Evolutionary conservation across 2,888 invertebrate species (phyloP).

Genomic region (Hirudinaria manillensis): DNA sequence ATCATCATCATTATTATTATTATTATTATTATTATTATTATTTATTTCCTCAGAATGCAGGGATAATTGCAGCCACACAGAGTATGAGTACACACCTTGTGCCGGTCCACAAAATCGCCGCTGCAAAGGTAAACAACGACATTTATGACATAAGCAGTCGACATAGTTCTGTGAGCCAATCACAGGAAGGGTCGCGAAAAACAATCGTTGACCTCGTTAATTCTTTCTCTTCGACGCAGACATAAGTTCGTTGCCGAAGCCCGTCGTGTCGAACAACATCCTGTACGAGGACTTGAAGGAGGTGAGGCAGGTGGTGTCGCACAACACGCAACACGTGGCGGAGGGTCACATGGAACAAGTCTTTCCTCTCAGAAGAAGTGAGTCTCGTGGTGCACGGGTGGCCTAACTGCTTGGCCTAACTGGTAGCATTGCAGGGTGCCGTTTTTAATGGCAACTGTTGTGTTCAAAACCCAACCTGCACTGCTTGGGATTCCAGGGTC

Average conservation of each 20-base stretch:
- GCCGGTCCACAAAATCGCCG: conserved; percentile 36
- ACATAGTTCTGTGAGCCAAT: no score
- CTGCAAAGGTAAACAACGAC: conserved; percentile 37
- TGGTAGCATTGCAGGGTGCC: no score
- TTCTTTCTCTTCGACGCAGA: not conserved
- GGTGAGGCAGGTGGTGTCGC: conserved; percentile 34
- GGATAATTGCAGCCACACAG: conserved; percentile 32
- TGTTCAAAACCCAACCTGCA: no score
- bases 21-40: no score
- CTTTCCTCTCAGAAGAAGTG: conserved; percentile 36
- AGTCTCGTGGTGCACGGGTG: not conserved
- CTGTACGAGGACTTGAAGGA: conserved; percentile 38
- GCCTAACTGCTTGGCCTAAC: no score
- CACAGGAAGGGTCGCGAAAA: no score
- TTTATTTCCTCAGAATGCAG: conserved; percentile 35
- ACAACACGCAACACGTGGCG: conserved; percentile 35
- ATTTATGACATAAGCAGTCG: conserved; percentile 1
- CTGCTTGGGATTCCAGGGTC: no score
- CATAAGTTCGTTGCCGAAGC: conserved; percentile 31
- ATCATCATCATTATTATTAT: no score
- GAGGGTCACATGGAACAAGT: conserved; percentile 33
- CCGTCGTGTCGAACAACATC: conserved; percentile 35
- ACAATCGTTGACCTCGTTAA: not conserved
- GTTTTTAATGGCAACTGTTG: no score
- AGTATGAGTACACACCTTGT: conserved; percentile 40